These are phyloP conservation scores for Taxidea taxus DNA, from an alignment of 2,113 vertebrate genomes.

Conservation along the genomic window DNA sequence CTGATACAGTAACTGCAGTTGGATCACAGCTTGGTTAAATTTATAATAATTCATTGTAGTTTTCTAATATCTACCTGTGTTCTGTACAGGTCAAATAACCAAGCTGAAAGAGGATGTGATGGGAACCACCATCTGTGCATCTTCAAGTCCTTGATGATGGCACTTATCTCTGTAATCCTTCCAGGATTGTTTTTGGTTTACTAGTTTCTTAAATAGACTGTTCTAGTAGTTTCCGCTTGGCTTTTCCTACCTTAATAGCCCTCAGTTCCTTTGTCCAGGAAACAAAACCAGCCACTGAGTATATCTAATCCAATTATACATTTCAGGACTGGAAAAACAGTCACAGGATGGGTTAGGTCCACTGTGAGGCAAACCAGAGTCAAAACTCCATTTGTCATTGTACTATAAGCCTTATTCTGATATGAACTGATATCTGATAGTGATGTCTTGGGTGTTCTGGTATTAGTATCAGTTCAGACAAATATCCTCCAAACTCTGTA, in stretches of 20 bases:
- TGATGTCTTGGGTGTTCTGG: background rate
- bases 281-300: background rate
- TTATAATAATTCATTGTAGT: background rate
- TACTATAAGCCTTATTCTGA: background rate
- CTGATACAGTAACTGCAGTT: background rate
- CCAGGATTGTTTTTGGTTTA: background rate
- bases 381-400: background rate
- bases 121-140: background rate
- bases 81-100: background rate
- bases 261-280: background rate
- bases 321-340: background rate
- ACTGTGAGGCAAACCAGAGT: background rate
- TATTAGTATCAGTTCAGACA: background rate
- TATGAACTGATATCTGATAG: background rate
- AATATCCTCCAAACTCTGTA: background rate
- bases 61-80: background rate
- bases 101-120: background rate
- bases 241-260: background rate
- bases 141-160: background rate
- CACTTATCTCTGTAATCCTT: background rate
- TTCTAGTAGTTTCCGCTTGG: background rate
- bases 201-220: background rate
- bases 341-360: background rate
- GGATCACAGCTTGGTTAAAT: background rate
- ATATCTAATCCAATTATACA: background rate